Percentiles rank a stretch among this genome's conserved stretches.
Conservation (phyloP, 1,140 invertebrate species). For the Eriosoma lanigerum region DNA sequence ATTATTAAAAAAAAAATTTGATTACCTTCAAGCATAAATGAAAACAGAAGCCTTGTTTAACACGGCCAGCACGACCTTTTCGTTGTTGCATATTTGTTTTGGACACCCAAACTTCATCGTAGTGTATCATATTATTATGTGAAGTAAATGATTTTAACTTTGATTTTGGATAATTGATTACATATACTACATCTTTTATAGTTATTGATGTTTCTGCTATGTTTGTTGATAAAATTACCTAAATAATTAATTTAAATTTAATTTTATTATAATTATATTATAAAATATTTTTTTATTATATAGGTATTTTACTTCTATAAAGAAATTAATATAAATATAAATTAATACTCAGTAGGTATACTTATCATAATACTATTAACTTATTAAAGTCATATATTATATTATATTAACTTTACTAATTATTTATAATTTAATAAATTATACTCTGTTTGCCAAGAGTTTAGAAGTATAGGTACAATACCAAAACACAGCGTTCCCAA, state of each 20-base stretch:
- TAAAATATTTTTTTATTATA: too few species aligned
- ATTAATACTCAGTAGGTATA: too few species aligned
- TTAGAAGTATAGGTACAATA: too few species aligned
- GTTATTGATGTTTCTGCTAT: slow-evolving; percentile 95
- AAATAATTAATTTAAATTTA: slow-evolving; percentile 53
- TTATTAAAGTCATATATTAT: too few species aligned
- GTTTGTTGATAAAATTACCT: slow-evolving; percentile 87
- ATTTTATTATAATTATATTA: not conserved
- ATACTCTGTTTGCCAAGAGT: too few species aligned
- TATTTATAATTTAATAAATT: too few species aligned
- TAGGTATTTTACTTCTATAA: too few species aligned
- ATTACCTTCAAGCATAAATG: slow-evolving; percentile 77
- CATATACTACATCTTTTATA: slow-evolving; percentile 95
- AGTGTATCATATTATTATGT: slow-evolving; percentile 93
- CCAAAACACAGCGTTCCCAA: too few species aligned
- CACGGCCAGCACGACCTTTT: slow-evolving; percentile 88
- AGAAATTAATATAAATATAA: too few species aligned
- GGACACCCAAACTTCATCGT: slow-evolving; percentile 91
- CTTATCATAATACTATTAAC: too few species aligned
- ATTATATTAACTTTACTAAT: too few species aligned
- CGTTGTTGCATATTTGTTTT: slow-evolving; percentile 88
- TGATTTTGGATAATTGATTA: slow-evolving; percentile 92
- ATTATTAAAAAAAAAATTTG: too few species aligned
- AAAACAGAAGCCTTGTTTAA: slow-evolving; percentile 84
- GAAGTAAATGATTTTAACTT: slow-evolving; percentile 95